Conservation (phyloP, 2,888 invertebrate species). For the Tetragonisca angustula region DNA sequence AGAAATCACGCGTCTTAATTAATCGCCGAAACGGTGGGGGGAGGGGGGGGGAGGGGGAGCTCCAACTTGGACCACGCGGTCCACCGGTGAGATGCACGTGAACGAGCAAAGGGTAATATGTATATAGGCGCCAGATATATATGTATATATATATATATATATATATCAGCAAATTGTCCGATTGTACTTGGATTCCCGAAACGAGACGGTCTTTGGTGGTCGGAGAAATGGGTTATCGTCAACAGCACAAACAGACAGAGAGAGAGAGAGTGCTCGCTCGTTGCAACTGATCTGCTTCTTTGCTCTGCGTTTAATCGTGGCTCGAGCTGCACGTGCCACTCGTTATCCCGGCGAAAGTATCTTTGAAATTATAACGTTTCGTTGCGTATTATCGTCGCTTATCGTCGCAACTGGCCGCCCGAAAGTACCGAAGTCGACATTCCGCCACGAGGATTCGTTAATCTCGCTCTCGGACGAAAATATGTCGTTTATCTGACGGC, state of each 20-base stretch:
- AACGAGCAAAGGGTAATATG: constrained; percentile 47
- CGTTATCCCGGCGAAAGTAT: not conserved
- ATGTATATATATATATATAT: not conserved
- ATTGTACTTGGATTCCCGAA: constrained; percentile 30
- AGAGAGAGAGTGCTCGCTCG: not conserved
- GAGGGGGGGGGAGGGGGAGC: not conserved
- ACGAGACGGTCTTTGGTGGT: constrained; percentile 3
- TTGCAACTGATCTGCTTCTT: not conserved
- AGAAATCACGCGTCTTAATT: constrained; percentile 63
- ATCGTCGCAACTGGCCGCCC: constrained; percentile 4
- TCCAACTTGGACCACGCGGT: constrained; percentile 60
- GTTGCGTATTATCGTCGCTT: constrained; percentile 2
- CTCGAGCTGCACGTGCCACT: not conserved
- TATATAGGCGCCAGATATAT: constrained; percentile 32
- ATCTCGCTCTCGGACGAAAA: constrained; percentile 37
- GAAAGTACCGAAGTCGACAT: not conserved
- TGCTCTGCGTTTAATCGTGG: not conserved
- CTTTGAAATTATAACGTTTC: not conserved
- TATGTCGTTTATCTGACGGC: constrained; percentile 30
- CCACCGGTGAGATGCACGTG: constrained; percentile 60
- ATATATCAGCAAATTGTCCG: constrained; percentile 54
- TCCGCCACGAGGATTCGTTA: constrained; percentile 24
- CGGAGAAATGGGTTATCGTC: not conserved
- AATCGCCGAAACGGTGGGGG: constrained; percentile 40
- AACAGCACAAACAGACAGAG: not conserved